Evolutionary conservation across 2,113 vertebrate species (phyloP), one percentile per base, ranked within the genome.

Genomic region (Elaphurus davidianus): DNA sequence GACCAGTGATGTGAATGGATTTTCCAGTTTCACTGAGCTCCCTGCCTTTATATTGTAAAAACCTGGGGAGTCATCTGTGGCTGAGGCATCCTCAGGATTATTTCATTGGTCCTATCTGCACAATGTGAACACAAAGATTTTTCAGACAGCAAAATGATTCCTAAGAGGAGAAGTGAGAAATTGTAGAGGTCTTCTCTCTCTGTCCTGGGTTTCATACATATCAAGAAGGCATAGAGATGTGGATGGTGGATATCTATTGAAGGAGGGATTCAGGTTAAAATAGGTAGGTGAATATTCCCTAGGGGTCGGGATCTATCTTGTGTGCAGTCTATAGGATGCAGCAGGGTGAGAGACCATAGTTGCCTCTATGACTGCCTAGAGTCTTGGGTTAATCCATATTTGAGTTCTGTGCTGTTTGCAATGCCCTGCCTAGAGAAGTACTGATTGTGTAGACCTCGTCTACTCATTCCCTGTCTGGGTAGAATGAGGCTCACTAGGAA

Each of bases 381-480:
- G 15, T n/a, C 7, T n/a, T 64, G 15, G 7, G 3, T n/a, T n/a
- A n/a, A n/a, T n/a, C 15, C 15, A n/a, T 64, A n/a, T n/a, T n/a
- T n/a, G 62, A n/a, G 15, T n/a, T n/a, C 30, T 64, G 3, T 17
- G 30, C n/a, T 71, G n/a, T 36, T 2, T 36, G 64, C 64, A 21
- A 2, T 36, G 9, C n/a, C n/a, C 17, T 71, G 64, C 64, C n/a
- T 21, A 36, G n/a, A 71, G 33, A 71, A 36, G 17, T 21, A 36
- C n/a, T 36, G 30, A n/a, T 64, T 3, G 1, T n/a, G 15, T 19
- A 19, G 33, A 67, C 3, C 4, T 19, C 7, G 0, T n/a, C 4
- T 67, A n/a, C 7, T 19, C 62, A 9, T 19, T 67, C 33, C 7
- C 33, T n/a, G 1, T 67, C 33, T n/a, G 17, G 2, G 7, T n/a